Base-by-base conservation (phyloP, 2,888 invertebrate species). In the Lamproptera curius region DNA sequence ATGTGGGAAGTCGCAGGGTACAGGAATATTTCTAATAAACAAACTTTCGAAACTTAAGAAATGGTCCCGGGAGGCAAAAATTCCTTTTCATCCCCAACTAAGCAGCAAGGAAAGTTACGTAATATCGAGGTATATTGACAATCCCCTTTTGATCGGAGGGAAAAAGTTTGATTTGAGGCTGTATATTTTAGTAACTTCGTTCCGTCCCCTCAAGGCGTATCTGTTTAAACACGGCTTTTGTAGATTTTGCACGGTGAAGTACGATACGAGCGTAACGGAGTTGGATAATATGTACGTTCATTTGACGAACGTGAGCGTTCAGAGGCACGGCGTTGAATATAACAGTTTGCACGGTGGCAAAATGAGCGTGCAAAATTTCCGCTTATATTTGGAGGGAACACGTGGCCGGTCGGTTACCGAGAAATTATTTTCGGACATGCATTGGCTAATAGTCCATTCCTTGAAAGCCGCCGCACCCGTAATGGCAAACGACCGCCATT, bases 231-330 rank as follows among this genome's bases (percentile, higher is more conserved):
- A 96, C 45, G 98, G 98, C 1, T 98, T 98, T 77, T 97, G 98
- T 72, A 91, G 98, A 51, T 98, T 98, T 77, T 98, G 98, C 67
- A 97, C 97, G 0, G 97, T 97, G 15, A 97, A 97, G 74, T 98
- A 98, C 67, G 96, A 97, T 68, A 95, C 94, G 0, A 96, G 94
- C 72, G 94, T 94, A 17, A 94, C 94, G 34, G 96, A 96, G 76
- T 77, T 95, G 62, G 97, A 97, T 76, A 97, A 96, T 74, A 96
- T 97, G 93, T 98, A 97, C 68, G 96, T 98, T 46, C 98, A 98
- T 85, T 89, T 98, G 53, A 98, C 98, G 9, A 98, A 98, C 73
- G 98, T 98, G 2, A 97, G 98, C 50, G 97, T 98, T n/a, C 98
- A 99, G 79, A 98, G 11, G n/a, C 4, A 9, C 9, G 9, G 31